phyloP scores from a whole-genome alignment of 2,888 invertebrate genomes.

The Icerya purchasi region DNA sequence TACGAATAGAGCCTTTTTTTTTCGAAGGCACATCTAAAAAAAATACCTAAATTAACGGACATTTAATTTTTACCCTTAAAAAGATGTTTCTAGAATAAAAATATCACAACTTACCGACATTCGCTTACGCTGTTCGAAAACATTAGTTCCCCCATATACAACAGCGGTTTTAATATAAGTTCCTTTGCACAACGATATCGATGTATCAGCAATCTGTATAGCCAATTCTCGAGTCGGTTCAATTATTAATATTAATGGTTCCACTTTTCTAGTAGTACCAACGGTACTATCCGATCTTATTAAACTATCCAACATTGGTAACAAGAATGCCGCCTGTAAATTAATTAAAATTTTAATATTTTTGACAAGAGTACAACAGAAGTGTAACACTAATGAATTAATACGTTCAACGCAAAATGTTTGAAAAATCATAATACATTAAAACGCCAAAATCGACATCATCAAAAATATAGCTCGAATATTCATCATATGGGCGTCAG shows the following conservation, averaged over 20 bases:
- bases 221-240: neutral
- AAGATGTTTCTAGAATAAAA: no score
- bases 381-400: no score
- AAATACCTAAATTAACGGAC: no score
- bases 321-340: neutral
- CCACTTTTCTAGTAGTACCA: neutral
- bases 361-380: no score
- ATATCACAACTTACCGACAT: neutral
- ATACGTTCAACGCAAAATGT: no score
- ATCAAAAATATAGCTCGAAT: no score
- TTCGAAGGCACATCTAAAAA: no score
- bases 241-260: neutral
- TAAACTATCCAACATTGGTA: neutral
- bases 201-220: neutral
- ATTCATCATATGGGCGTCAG: no score
- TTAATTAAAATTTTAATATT: neutral
- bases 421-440: no score
- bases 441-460: no score
- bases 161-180: neutral
- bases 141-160: neutral
- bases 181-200: neutral
- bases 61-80: no score
- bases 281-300: neutral
- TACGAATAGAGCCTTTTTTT: no score
- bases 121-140: neutral